Evolutionary conservation across 2,113 vertebrate genomes (phyloP).

Genomic region (Nestor notabilis): DNA sequence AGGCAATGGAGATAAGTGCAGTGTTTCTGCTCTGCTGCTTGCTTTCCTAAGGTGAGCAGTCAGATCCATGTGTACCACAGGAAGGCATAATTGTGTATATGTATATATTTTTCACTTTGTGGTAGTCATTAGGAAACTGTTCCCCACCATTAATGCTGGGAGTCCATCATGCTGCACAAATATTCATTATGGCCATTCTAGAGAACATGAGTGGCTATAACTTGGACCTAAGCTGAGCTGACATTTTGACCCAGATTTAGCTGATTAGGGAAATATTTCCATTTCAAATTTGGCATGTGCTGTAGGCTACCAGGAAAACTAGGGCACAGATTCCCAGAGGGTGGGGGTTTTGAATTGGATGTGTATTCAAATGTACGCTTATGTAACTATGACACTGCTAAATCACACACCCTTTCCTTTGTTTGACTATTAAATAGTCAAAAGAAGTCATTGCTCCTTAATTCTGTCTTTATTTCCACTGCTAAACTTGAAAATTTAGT

Average conservation of each 20-base stretch:
- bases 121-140: not conserved
- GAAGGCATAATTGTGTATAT: fast-evolving
- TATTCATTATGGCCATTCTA: not conserved
- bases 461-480: not conserved
- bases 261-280: constrained; percentile 53
- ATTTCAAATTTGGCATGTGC: constrained; percentile 40
- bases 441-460: not conserved
- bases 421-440: not conserved
- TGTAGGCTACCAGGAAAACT: constrained; percentile 19
- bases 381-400: not conserved
- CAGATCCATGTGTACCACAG: not conserved
- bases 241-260: constrained; percentile 53
- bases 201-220: not conserved
- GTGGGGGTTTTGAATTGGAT: not conserved
- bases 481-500: not conserved
- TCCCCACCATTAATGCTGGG: not conserved
- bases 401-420: not conserved
- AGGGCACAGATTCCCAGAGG: constrained; percentile 24
- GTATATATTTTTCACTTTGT: fast-evolving
- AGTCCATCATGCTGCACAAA: not conserved
- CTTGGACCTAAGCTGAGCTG: not conserved
- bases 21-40: not conserved
- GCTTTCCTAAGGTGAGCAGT: not conserved
- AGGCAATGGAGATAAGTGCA: not conserved
- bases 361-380: not conserved